Evolutionary conservation across 2,797 vertebrate genomes (phyloP).

Genomic region (Falco berigora): DNA sequence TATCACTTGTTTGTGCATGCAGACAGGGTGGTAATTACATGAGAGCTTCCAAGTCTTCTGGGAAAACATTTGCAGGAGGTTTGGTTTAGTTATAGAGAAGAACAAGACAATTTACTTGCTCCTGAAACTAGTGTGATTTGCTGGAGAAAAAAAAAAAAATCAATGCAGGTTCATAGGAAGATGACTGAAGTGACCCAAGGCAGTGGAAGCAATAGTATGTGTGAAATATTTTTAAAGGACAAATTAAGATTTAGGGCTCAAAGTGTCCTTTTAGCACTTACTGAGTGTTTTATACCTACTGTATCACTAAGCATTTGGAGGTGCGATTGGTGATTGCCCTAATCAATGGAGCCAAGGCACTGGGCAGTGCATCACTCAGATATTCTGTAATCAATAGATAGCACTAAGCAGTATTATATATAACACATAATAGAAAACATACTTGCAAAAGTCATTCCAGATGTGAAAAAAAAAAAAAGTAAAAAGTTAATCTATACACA

Average conservation of each 20-base stretch:
- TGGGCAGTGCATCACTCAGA: neutral
- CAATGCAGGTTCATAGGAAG: constrained; percentile 40
- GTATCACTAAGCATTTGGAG: neutral
- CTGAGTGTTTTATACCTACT: neutral
- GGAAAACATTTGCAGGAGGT: constrained; percentile 1
- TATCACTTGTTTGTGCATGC: neutral
- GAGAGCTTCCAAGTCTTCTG: constrained; percentile 14
- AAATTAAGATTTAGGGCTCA: constrained; percentile 55
- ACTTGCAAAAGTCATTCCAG: neutral
- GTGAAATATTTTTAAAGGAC: constrained; percentile 33
- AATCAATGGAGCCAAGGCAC: neutral
- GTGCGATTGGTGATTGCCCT: neutral
- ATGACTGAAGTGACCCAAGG: constrained; percentile 46
- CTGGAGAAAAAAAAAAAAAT: constrained; percentile 26
- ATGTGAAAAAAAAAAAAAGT: neutral
- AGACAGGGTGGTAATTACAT: constrained; percentile 40
- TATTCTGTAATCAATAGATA: neutral
- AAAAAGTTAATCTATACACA: neutral
- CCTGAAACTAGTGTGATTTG: constrained; percentile 13
- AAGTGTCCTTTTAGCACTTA: neutral
- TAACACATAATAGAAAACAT: neutral
- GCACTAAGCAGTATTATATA: neutral
- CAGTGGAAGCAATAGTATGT: neutral
- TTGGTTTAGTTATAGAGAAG: constrained; percentile 1
- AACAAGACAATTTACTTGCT: constrained; percentile 14